Evolutionary conservation across 1,140 invertebrate genomes (phyloP), one percentile per base, ranked within the genome.

Genomic region (Drosophila mauritiana): DNA sequence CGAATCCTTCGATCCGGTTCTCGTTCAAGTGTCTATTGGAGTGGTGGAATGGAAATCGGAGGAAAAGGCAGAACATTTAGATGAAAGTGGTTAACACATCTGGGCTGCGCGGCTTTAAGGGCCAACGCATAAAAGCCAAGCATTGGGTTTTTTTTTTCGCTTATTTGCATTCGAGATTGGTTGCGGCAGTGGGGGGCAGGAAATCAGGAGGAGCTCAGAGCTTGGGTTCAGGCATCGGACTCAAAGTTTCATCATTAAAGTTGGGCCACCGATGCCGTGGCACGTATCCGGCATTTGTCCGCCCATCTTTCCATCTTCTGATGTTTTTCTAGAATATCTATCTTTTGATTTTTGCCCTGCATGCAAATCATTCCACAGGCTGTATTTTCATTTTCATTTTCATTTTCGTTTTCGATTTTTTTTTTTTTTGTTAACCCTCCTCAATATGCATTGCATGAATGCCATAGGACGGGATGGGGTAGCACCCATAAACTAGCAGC

Each of bases 1-100:
- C 82, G 92, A 92, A 92, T 80, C 91, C 69, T 81, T 92, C 88
- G 56, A 92, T 69, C 51, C 68, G 69, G 52, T 91, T 89, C 48
- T 90, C 73, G 80, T 90, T 85, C 57, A 91, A 76, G 61, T 90
- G 90, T 13, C 86, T 91, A 34, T 5, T 56, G 40, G n/a, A 17
- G 57, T 22, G 20, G 20, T 22, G 7, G 45, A 52, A n/a, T 3
- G n/a, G n/a, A 31, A 27, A 27, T 48, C 13, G 22, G 13, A 8
- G 48, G 17, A 17, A 51, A 17, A 34, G 27, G 20, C 22, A 46
- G 6, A 22, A 25, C 20, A 25, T 46, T 46, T 46, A 22, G 48
- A 4, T 51, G 40, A 49, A 51, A 69, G 42, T 70, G 65, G 49
- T 56, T 48, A 65, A 36, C 54, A 58, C 42, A 15, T 11, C 20